Percentiles rank a stretch among this genome's conserved stretches.
Conservation (phyloP, 2,888 invertebrate genomes). For the Rhagium mordax region DNA sequence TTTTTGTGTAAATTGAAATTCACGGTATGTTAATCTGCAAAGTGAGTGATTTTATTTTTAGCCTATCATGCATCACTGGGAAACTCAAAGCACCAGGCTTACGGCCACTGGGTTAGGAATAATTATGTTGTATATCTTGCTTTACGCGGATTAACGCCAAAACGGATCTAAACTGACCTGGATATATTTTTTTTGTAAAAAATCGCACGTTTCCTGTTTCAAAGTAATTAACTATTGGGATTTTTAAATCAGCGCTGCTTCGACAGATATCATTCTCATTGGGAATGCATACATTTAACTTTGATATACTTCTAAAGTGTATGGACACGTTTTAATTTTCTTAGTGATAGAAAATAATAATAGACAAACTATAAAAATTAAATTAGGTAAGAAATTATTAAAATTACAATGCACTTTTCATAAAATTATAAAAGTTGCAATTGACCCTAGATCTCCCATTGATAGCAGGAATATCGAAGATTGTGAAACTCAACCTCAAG, state of each 20-base stretch:
- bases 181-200: slow-evolving; percentile 45
- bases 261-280: not conserved
- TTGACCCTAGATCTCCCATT: too few species aligned
- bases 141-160: slow-evolving; percentile 64
- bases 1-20: slow-evolving; percentile 49
- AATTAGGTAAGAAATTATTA: too few species aligned
- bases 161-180: slow-evolving; percentile 56
- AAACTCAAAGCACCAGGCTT: slow-evolving; percentile 61
- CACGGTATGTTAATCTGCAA: slow-evolving; percentile 52
- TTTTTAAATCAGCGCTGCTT: not conserved
- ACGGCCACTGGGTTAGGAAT: slow-evolving; percentile 65
- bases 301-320: not conserved
- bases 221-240: slow-evolving; percentile 17
- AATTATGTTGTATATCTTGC: slow-evolving; percentile 68
- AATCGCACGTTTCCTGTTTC: slow-evolving; percentile 23
- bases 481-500: too few species aligned
- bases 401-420: too few species aligned
- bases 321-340: too few species aligned
- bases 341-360: too few species aligned
- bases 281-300: not conserved
- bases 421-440: too few species aligned
- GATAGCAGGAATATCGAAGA: too few species aligned
- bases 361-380: not conserved
- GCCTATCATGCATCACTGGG: slow-evolving; percentile 63
- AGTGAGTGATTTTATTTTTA: slow-evolving; percentile 62